These are phyloP conservation scores for Ciconia nigra DNA, from an alignment of 2,797 vertebrate species.

Conservation along the genomic window DNA sequence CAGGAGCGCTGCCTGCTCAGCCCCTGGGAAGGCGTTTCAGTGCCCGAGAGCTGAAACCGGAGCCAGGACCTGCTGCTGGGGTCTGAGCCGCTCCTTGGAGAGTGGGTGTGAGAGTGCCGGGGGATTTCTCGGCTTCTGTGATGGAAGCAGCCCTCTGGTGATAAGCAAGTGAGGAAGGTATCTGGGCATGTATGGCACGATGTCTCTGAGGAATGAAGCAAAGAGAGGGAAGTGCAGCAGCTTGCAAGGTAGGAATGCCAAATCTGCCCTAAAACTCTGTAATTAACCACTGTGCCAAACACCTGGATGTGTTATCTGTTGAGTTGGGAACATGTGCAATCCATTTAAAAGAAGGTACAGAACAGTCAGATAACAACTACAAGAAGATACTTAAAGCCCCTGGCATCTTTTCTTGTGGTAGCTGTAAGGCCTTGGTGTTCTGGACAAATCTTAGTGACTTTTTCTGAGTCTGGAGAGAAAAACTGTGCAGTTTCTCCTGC, in stretches of 20 bases:
- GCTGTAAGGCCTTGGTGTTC: not conserved
- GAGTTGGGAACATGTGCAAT: not conserved
- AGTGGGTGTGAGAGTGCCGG: not conserved
- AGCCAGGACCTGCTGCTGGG: not conserved
- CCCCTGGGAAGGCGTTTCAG: not conserved
- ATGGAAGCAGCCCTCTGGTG: not conserved
- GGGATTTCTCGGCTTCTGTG: not conserved
- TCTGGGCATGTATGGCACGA: not conserved
- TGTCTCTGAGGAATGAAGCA: conserved; percentile 48
- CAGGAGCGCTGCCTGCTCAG: not conserved
- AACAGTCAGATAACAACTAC: not conserved
- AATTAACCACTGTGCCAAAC: not conserved
- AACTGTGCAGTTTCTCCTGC: not conserved
- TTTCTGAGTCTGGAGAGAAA: not conserved
- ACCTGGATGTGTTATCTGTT: not conserved
- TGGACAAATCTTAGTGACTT: not conserved
- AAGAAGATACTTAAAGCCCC: not conserved
- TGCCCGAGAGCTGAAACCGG: not conserved
- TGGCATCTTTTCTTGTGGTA: not conserved
- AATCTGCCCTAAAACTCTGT: not conserved
- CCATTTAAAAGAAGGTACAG: not conserved
- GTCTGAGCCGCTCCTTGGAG: not conserved
- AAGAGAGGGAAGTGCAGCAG: conserved; percentile 18
- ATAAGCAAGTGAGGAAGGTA: not conserved
- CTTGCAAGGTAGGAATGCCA: conserved; percentile 67